Percentiles rank a stretch among this genome's conserved stretches.
Evolutionary conservation across 2,113 vertebrate genomes (phyloP).

Genomic region (Pterophyllum scalare): DNA sequence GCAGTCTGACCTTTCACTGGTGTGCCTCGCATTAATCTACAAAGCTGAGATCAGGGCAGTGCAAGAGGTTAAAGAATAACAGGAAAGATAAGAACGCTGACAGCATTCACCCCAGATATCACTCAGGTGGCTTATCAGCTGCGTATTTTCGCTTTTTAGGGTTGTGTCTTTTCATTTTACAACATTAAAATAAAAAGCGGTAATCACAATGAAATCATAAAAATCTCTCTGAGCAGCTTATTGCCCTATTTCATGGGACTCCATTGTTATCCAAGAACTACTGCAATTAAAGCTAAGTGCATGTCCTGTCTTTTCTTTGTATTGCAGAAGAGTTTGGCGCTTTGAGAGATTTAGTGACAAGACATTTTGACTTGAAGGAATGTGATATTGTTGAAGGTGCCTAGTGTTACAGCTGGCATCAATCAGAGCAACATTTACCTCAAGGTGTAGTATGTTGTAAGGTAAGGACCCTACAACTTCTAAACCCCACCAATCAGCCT

Average conservation of each 20-base stretch:
- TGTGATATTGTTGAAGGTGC: neutral
- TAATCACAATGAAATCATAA: neutral
- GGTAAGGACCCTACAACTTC: neutral
- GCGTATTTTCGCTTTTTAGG: neutral
- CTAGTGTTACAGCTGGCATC: neutral
- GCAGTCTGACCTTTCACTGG: constrained; percentile 52
- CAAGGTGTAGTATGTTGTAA: no score
- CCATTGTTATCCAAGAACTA: neutral
- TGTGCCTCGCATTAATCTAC: constrained; percentile 11
- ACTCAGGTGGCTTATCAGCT: neutral
- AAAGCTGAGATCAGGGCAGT: constrained; percentile 12
- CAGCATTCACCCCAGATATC: constrained; percentile 22
- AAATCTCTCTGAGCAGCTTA: neutral
- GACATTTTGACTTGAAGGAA: neutral
- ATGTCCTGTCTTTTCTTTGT: neutral
- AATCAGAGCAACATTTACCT: no score
- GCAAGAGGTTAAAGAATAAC: constrained; percentile 14
- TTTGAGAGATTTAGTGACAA: neutral
- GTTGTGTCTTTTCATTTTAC: neutral
- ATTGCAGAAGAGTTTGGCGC: neutral
- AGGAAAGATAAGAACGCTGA: constrained; percentile 4
- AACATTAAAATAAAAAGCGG: neutral
- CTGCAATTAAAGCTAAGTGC: no score
- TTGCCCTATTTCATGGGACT: neutral
- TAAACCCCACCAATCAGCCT: neutral